Evolutionary conservation across 1,140 invertebrate species (phyloP).

Genomic region (Oncopeltus fasciatus): DNA sequence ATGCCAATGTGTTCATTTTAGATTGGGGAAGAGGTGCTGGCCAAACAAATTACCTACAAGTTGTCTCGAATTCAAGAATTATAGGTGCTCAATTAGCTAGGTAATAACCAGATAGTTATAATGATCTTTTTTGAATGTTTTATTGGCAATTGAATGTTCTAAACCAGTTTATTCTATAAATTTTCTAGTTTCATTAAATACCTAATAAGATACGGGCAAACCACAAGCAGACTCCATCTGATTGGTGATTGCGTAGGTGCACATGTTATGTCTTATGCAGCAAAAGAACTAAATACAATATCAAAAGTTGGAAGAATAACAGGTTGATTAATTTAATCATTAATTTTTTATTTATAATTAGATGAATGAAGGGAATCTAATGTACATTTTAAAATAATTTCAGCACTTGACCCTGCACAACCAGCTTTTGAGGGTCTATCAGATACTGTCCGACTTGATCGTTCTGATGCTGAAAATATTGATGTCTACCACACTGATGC

Average conservation of each 20-base stretch:
- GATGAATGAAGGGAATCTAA: neutral
- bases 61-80: constrained; percentile 30
- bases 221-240: constrained; percentile 26
- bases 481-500: constrained; percentile 36
- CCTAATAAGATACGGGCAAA: constrained; percentile 22
- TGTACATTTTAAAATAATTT: neutral
- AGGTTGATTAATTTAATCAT: constrained; percentile 24
- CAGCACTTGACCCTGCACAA: constrained; percentile 35
- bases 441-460: constrained; percentile 28
- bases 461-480: constrained; percentile 32
- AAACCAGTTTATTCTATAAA: constrained; percentile 17
- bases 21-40: constrained; percentile 30
- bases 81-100: constrained; percentile 29
- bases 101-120: neutral
- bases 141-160: neutral
- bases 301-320: constrained; percentile 28
- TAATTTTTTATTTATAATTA: neutral
- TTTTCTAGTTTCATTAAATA: constrained; percentile 27
- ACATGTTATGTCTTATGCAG: constrained; percentile 31
- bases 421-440: constrained; percentile 32
- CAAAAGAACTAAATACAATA: constrained; percentile 24
- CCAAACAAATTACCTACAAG: constrained; percentile 28
- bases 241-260: constrained; percentile 33
- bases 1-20: constrained; percentile 30
- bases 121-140: neutral